Base-by-base conservation (phyloP, 2,797 vertebrate genomes). In the Perodicticus potto region DNA sequence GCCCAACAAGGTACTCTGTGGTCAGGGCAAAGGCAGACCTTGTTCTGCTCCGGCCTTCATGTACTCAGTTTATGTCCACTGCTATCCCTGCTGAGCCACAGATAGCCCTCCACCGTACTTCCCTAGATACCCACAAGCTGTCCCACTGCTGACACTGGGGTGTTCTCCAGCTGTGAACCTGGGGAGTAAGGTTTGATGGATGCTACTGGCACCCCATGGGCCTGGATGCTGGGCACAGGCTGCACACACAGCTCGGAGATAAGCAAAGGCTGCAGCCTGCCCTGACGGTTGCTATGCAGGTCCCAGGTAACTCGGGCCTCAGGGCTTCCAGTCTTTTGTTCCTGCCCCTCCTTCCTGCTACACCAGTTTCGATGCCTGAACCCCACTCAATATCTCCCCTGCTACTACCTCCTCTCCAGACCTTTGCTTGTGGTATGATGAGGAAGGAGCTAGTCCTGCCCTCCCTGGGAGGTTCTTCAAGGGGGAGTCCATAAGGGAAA, bases 201-300 rank as follows among this genome's bases (percentile, higher is more conserved):
- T 19, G 3, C 7, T 20, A 20, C 67, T n/a, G n/a, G 67, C 0
- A 0, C 29, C 45, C 9, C 11, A 45, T 45, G 45, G 45, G 45
- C 45, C 45, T 45, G 45, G 45, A 45, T 45, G 45, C 45, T 45
- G 45, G 45, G 45, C 45, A 45, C 45, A 45, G 45, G 45, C 45
- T 45, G 45, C 45, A 45, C 40, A 29, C 12, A 27, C 61, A 65
- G 13, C 61, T 65, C 14, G 59, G 4, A 3, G 61, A 32, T 13
- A 32, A 32, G 5, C 12, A 13, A 27, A 17, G 32, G 63, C 29
- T 7, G 16, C 29, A 17, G 65, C 63, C 63, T 49, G 49, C 49
- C 49, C 49, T 49, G 49, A 14, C 13, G 49, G 49, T 49, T 49
- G 49, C 49, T 14, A 49, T 49, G 13, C 49, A 49, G 49, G 49